phyloP scores from a whole-genome alignment of 2,113 vertebrate species.

The Thalassarche chlororhynchos region DNA sequence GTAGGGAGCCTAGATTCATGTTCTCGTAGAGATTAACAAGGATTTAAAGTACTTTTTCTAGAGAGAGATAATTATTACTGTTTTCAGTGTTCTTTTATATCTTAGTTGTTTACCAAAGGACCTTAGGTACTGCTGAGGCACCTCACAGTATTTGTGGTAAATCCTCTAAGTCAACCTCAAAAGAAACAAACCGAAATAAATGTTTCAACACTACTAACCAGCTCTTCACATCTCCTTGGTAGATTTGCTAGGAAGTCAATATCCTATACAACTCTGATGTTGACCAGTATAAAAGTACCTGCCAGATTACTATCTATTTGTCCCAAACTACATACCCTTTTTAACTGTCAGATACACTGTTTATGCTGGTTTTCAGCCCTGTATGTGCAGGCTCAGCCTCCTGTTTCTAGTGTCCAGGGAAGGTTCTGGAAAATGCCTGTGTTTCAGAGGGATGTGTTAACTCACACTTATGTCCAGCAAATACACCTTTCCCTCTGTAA shows the following conservation, averaged over 20 bases:
- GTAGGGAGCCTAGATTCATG: background rate
- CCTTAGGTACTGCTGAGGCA: background rate
- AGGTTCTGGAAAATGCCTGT: background rate
- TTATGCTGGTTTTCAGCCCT: background rate
- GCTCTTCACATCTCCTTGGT: background rate
- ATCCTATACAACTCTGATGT: background rate
- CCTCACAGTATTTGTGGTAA: background rate
- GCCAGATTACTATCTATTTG: background rate
- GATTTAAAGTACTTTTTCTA: background rate
- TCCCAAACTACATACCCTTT: background rate
- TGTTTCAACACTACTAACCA: background rate
- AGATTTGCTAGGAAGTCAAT: background rate
- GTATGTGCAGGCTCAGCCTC: background rate
- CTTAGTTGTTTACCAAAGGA: background rate
- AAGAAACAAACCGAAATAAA: background rate
- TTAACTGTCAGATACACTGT: background rate
- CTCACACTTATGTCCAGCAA: accelerated
- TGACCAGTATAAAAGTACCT: background rate
- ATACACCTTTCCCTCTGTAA: background rate
- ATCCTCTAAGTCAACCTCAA: background rate
- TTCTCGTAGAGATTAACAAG: background rate
- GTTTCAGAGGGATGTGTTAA: background rate
- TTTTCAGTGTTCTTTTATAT: background rate
- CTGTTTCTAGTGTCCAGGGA: background rate
- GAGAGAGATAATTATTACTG: background rate